These are phyloP conservation scores for Parelbella ahira DNA, from an alignment of 2,888 invertebrate genomes.

Conservation along the genomic window DNA sequence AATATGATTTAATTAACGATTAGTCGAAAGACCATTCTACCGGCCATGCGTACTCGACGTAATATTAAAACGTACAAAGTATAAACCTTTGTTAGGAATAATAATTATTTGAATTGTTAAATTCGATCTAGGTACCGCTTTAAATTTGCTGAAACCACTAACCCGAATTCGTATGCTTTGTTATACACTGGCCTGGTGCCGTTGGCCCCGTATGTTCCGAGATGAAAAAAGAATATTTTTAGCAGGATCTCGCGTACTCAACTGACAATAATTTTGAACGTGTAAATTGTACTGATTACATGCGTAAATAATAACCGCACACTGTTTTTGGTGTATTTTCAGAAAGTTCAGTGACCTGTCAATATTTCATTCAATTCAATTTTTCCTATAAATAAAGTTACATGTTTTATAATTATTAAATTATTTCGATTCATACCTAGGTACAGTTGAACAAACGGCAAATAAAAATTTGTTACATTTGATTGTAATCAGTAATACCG, in stretches of 20 bases:
- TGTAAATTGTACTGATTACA: conserved; percentile 47
- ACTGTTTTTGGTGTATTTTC: conserved; percentile 37
- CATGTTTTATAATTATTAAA: too few species aligned
- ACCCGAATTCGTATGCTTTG: conserved; percentile 56
- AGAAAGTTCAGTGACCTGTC: conserved; percentile 55
- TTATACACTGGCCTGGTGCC: conserved; percentile 46
- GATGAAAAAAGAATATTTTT: conserved; percentile 56
- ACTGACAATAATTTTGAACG: conserved; percentile 41
- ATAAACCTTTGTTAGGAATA: conserved; percentile 10
- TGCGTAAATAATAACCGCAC: conserved; percentile 54
- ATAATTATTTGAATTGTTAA: conserved; percentile 48
- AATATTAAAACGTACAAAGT: too few species aligned
- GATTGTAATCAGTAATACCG: too few species aligned
- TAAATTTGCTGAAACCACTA: conserved; percentile 49
- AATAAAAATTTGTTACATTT: too few species aligned
- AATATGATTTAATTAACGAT: conserved; percentile 22
- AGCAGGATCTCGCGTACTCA: conserved; percentile 49
- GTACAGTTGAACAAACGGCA: too few species aligned
- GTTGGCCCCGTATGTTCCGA: conserved; percentile 57
- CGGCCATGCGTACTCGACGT: too few species aligned
- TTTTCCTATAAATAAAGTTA: too few species aligned
- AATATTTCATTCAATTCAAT: too few species aligned
- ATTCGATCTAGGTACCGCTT: conserved; percentile 40
- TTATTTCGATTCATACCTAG: too few species aligned
- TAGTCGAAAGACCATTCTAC: conserved; percentile 7